phyloP scores from a whole-genome alignment of 1,140 invertebrate genomes.

The Drosophila lacteicornis region DNA sequence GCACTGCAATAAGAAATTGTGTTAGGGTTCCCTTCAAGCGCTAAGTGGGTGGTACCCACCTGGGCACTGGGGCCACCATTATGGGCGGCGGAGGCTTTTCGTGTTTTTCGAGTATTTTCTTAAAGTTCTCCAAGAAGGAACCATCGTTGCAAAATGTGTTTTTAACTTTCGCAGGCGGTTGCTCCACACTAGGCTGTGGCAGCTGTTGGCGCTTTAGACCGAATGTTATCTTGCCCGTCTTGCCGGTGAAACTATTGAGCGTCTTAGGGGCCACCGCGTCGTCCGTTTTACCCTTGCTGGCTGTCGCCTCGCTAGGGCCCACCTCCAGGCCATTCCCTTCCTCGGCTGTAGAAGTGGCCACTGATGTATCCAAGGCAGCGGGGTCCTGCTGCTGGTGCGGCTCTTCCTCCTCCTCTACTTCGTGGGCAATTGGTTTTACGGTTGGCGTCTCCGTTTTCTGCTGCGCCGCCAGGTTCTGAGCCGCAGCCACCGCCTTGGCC shows the following conservation, averaged over 20 bases:
- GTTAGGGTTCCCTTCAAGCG: background rate
- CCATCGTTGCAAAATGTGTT: constrained; percentile 91
- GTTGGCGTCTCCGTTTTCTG: constrained; percentile 60
- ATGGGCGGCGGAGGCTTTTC: constrained; percentile 83
- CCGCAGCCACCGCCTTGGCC: constrained; percentile 85
- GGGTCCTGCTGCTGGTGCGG: constrained; percentile 11
- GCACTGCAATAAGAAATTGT: constrained; percentile 16
- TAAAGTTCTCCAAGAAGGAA: constrained; percentile 91
- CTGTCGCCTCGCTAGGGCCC: constrained; percentile 16
- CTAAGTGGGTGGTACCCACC: constrained; percentile 24
- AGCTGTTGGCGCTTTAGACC: constrained; percentile 68
- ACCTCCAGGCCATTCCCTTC: constrained; percentile 36
- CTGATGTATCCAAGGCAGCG: background rate
- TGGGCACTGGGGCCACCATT: constrained; percentile 59
- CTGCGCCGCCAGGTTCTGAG: constrained; percentile 73
- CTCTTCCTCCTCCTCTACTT: constrained; percentile 52
- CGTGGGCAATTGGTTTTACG: background rate
- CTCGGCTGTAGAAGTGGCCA: background rate
- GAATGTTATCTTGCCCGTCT: constrained; percentile 79
- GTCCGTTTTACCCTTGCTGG: constrained; percentile 38
- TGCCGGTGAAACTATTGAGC: constrained; percentile 69
- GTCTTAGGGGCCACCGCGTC: constrained; percentile 49
- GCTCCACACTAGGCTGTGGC: constrained; percentile 67
- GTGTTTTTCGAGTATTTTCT: constrained; percentile 87
- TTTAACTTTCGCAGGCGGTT: constrained; percentile 72